These are phyloP conservation scores for Hydrophis major DNA, from an alignment of 2,797 vertebrate genomes.

Conservation along the genomic window DNA sequence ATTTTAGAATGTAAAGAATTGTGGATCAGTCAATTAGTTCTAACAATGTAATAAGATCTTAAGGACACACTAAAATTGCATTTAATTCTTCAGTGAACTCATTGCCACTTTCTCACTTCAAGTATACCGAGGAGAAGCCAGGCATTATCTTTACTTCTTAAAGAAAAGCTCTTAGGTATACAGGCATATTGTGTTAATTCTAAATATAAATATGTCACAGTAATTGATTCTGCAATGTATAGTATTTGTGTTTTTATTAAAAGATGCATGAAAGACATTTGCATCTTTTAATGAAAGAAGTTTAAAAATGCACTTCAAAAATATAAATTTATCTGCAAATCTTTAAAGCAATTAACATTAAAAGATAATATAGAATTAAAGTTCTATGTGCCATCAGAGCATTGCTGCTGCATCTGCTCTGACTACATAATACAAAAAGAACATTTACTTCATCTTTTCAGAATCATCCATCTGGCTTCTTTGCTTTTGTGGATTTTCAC, in stretches of 20 bases:
- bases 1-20: background rate
- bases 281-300: background rate
- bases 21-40: background rate
- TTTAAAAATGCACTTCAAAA: background rate
- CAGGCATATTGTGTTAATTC: background rate
- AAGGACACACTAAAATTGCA: background rate
- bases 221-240: background rate
- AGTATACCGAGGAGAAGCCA: background rate
- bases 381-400: background rate
- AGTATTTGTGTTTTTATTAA: background rate
- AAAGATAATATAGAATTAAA: background rate
- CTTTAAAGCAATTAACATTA: background rate
- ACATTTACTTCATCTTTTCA: slow-evolving; percentile 62
- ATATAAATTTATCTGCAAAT: background rate
- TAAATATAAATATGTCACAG: background rate
- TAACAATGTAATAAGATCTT: background rate
- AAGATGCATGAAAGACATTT: background rate
- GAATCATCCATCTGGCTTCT: slow-evolving; percentile 54
- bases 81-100: background rate
- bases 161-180: background rate
- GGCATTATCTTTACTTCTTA: background rate
- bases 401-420: background rate
- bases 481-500: slow-evolving; percentile 60
- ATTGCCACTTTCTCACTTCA: background rate
- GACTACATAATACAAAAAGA: background rate